Evolutionary conservation across 2,797 vertebrate species (phyloP).

Genomic region (Parauchenoglanis ngamensis): DNA sequence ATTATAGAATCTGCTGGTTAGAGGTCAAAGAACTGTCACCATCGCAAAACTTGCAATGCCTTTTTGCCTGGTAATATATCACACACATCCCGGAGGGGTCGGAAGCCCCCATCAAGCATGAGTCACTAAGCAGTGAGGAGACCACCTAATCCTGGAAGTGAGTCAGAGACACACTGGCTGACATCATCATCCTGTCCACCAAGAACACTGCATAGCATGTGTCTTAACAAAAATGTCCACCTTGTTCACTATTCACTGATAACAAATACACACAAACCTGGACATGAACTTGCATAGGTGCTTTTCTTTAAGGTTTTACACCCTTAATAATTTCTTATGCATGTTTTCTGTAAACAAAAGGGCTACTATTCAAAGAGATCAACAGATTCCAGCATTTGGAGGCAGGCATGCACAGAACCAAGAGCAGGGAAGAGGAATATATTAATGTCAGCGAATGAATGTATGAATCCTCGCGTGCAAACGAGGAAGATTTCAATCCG

Average conservation of each 20-base stretch:
- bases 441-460: not conserved
- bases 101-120: constrained; percentile 52
- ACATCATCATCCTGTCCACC: constrained; percentile 74
- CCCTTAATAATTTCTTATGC: not conserved
- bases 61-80: not conserved
- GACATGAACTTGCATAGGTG: not conserved
- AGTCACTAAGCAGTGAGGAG: constrained; percentile 62
- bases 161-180: constrained; percentile 74
- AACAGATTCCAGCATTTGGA: not conserved
- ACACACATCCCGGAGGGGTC: not conserved
- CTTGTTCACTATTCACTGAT: not conserved
- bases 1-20: not conserved
- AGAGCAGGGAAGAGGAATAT: not conserved
- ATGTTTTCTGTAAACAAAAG: constrained; percentile 14
- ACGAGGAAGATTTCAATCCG: not conserved
- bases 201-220: constrained; percentile 25
- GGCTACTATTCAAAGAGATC: not conserved
- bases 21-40: not conserved
- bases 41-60: not conserved
- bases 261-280: not conserved
- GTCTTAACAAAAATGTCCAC: constrained; percentile 9
- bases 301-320: not conserved
- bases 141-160: constrained; percentile 75
- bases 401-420: not conserved
- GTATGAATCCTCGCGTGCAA: not conserved